Percentiles rank a stretch among this genome's conserved stretches.
These are phyloP conservation scores for Lepus europaeus DNA, from an alignment of 2,113 vertebrate genomes.

Conservation along the genomic window DNA sequence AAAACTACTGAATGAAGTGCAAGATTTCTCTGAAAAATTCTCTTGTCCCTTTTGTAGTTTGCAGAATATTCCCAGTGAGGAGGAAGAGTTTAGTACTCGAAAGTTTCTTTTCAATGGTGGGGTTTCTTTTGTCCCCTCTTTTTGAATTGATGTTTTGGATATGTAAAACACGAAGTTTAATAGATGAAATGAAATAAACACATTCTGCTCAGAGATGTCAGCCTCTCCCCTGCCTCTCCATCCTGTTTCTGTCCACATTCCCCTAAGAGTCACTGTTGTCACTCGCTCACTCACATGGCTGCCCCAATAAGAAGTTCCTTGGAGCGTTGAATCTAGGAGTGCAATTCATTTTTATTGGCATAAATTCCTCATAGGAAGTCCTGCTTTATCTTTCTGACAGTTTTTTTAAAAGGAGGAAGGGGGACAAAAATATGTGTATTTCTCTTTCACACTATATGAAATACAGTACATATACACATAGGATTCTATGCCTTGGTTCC, in stretches of 20 bases:
- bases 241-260: neutral
- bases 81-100: neutral
- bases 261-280: neutral
- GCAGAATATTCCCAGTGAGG: neutral
- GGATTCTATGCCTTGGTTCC: neutral
- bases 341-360: too few species aligned
- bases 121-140: neutral
- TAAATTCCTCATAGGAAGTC: neutral
- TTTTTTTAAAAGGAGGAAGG: neutral
- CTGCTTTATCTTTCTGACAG: neutral
- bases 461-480: neutral
- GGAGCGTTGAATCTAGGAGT: too few species aligned
- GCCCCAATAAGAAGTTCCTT: too few species aligned
- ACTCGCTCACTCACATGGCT: neutral
- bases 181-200: neutral
- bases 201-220: neutral
- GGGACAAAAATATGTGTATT: conserved; percentile 17
- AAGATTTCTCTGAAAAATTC: conserved; percentile 8
- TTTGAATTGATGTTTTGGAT: neutral
- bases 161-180: conserved; percentile 5
- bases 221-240: neutral
- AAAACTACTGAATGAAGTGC: conserved; percentile 18
- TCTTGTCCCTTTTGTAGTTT: neutral
- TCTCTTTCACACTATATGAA: neutral
- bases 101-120: conserved; percentile 20